These are phyloP conservation scores for Rhombomys opimus DNA, from an alignment of 2,113 vertebrate genomes.

Conservation along the genomic window DNA sequence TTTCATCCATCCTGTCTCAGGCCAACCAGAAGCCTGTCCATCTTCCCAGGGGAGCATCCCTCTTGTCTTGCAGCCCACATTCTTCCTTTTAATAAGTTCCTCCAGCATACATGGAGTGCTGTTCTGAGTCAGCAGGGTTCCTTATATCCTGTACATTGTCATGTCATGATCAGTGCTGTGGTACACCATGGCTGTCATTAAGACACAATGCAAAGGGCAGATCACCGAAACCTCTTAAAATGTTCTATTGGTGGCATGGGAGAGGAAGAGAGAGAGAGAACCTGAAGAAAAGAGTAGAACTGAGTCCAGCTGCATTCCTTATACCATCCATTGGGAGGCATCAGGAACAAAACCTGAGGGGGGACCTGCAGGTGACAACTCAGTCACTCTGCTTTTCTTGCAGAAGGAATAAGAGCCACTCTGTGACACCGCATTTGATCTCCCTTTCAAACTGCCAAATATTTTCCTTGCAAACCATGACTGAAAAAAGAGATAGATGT, in stretches of 20 bases:
- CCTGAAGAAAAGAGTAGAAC: neutral
- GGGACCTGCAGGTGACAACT: neutral
- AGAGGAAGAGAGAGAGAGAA: neutral
- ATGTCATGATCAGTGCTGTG: neutral
- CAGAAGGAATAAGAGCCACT: conserved; percentile 40
- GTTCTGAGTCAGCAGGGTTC: neutral
- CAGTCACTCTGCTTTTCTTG: neutral
- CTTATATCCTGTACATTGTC: neutral
- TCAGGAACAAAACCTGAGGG: too few species aligned
- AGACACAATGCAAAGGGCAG: neutral
- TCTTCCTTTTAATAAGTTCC: neutral
- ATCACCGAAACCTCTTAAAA: neutral
- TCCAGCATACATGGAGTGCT: neutral
- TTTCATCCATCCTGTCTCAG: neutral
- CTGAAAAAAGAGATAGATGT: neutral
- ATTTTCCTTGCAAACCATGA: conserved; percentile 53
- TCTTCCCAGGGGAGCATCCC: neutral
- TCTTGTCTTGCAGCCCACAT: neutral
- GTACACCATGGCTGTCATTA: neutral
- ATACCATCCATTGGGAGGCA: neutral
- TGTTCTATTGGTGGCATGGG: neutral
- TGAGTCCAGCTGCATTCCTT: neutral
- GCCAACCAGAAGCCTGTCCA: neutral
- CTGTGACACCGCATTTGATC: conserved; percentile 7
- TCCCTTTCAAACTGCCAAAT: conserved; percentile 56